These are phyloP conservation scores for Drosophila bifasciata DNA, from an alignment of 1,140 invertebrate genomes.

Conservation along the genomic window DNA sequence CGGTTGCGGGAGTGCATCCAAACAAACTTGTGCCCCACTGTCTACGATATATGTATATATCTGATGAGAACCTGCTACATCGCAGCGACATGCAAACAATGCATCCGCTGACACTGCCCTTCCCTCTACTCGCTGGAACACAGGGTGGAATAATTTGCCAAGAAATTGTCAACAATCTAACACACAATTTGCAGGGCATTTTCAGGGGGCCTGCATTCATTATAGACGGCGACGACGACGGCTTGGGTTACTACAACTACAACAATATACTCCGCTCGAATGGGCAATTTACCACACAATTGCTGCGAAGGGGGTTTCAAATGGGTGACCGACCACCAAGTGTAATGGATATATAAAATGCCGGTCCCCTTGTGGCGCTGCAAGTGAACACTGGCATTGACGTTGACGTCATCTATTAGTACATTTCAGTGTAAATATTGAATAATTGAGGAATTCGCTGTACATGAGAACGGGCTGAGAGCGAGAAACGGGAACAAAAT, in stretches of 20 bases:
- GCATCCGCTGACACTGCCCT: too few species aligned
- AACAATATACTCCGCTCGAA: conserved; percentile 28
- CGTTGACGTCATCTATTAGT: conserved; percentile 28
- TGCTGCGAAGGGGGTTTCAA: neutral
- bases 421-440: conserved; percentile 15
- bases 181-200: conserved; percentile 43
- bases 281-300: conserved; percentile 42
- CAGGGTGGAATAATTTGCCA: conserved; percentile 13
- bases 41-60: too few species aligned
- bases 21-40: too few species aligned
- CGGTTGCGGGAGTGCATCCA: too few species aligned
- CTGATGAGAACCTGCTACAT: too few species aligned
- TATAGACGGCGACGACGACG: neutral
- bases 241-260: conserved; percentile 24
- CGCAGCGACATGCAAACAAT: neutral
- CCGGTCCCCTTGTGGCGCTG: neutral
- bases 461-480: conserved; percentile 11
- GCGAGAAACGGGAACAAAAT: neutral
- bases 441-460: conserved; percentile 33
- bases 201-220: conserved; percentile 30
- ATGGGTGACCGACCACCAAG: conserved; percentile 10
- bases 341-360: conserved; percentile 31
- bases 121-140: neutral
- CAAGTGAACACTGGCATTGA: conserved; percentile 8
- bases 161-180: conserved; percentile 24